Percentiles rank a stretch among this genome's conserved stretches.
Conservation (phyloP, 2,888 invertebrate genomes). For the Lobophora halterata region DNA sequence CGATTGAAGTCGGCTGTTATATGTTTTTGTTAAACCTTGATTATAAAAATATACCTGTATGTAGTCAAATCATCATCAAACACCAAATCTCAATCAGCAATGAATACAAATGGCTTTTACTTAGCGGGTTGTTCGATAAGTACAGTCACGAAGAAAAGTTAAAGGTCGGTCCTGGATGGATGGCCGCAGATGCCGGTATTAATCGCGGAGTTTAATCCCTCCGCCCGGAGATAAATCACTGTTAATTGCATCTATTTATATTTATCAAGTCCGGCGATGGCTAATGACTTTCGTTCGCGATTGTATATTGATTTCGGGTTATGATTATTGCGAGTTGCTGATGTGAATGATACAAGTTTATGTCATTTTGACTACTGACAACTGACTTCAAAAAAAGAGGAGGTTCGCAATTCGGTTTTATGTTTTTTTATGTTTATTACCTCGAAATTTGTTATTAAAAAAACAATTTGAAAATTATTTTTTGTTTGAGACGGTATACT, state of each 20-base stretch:
- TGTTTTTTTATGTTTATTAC: no score
- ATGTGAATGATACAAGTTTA: no score
- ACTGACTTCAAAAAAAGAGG: no score
- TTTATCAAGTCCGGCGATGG: conserved; percentile 61
- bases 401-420: no score
- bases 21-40: no score
- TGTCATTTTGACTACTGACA: no score
- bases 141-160: conserved; percentile 69
- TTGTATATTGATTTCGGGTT: conserved; percentile 41
- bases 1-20: no score
- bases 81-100: conserved; percentile 24
- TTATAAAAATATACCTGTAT: neutral
- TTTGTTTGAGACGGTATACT: no score
- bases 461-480: no score
- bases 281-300: conserved; percentile 49
- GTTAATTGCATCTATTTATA: conserved; percentile 73
- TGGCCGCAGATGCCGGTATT: conserved; percentile 72
- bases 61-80: conserved; percentile 7
- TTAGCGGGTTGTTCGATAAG: conserved; percentile 41
- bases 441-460: no score
- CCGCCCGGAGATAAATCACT: conserved; percentile 67
- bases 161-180: conserved; percentile 70
- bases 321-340: conserved; percentile 26
- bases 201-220: conserved; percentile 71
- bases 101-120: conserved; percentile 29